Evolutionary conservation across 2,888 invertebrate genomes (phyloP).

Genomic region (Chironomus tentans): DNA sequence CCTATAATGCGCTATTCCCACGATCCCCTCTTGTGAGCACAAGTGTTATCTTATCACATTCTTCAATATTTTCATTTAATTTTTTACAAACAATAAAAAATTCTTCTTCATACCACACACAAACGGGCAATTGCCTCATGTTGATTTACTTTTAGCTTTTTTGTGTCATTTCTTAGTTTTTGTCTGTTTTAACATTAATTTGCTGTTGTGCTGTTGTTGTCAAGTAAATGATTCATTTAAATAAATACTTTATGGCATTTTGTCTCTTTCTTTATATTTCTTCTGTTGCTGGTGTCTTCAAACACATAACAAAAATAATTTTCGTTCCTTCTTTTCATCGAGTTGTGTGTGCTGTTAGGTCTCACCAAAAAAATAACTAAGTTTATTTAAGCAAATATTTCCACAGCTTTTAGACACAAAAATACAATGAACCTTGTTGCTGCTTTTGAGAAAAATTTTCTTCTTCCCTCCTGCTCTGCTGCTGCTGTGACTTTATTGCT

Average conservation of each 20-base stretch:
- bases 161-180: not conserved
- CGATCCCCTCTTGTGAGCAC: not conserved
- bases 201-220: not conserved
- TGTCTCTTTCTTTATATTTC: too few relatives aligned
- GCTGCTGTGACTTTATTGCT: not conserved
- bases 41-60: slow-evolving; percentile 19
- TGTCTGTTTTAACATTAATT: not conserved
- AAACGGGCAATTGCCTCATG: not conserved
- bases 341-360: too few relatives aligned
- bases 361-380: not conserved
- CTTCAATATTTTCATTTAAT: not conserved
- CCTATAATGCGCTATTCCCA: not conserved
- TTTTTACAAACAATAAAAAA: not conserved
- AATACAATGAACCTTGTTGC: slow-evolving; percentile 1
- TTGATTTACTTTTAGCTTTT: not conserved
- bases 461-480: not conserved
- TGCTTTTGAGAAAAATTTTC: not conserved
- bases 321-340: not conserved
- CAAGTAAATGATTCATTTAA: slow-evolving; percentile 12
- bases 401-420: slow-evolving; percentile 4
- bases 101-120: not conserved
- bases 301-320: not conserved
- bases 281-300: not conserved
- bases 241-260: not conserved
- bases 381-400: slow-evolving; percentile 20